Base-by-base conservation (phyloP, 1,140 invertebrate genomes). In the Conus betulinus region DNA sequence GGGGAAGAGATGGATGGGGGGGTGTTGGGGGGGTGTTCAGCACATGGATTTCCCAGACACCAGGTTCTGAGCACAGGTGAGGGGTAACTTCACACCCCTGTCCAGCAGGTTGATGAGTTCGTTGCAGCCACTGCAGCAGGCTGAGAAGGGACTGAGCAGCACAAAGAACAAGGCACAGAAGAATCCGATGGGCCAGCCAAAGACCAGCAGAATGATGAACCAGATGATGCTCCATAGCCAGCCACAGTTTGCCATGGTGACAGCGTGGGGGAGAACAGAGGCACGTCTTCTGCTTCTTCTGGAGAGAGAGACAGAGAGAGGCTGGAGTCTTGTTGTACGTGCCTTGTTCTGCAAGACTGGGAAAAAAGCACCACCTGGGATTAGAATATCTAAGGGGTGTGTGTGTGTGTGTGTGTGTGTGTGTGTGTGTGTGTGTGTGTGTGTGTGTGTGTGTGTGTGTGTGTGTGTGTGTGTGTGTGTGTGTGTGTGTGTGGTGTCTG, bases 81-180 rank as follows among this genome's bases (percentile, higher is more conserved):
- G 87, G 7, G 94, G 94, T 78, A 95, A 79, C 88, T 94, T 94
- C 0, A 95, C 88, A 13, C 94, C 94, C 88, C 92, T 90, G 82
- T 94, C 94, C 51, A 95, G 89, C 71, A 95, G 71, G 79, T 94
- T 94, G 10, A 94, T 90, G 7, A 95, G 88, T 89, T 94, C 94
- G 23, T 83, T 91, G 82, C 94, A 94, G 8, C 95, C 96, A 86
- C 95, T 94, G 91, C 97, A 96, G 94, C 97, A 98, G 3, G 97
- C 97, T 87, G 96, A 96, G 88, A 97, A 96, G 8, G 97, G 96
- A 89, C 97, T 96, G 0, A 97, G 89, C 25, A 98, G 91, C 71
- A 98, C 97, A 95, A 97, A 98, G 89, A 97, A 96, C 74, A 96
- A 96, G 5, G 97, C 97, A 94, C 97, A 97, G 90, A 98, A 96